Evolutionary conservation across 2,113 vertebrate species (phyloP).

Genomic region (Tauraco erythrolophus): DNA sequence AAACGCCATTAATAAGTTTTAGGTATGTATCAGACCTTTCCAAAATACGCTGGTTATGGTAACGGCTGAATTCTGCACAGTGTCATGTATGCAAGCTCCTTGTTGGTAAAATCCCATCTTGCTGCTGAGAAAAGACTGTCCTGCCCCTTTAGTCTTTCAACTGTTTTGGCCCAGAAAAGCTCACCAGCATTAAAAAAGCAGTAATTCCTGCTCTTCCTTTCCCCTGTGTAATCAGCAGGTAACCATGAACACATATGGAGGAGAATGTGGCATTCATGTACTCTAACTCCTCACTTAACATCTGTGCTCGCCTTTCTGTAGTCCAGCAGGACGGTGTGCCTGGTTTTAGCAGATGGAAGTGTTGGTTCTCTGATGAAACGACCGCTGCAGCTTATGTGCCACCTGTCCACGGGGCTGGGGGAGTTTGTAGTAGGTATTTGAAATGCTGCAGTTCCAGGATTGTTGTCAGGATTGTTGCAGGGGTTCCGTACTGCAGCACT

Average conservation of each 20-base stretch:
- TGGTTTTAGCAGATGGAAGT: not conserved
- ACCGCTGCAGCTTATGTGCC: accelerated
- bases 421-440: not conserved
- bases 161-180: not conserved
- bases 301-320: not conserved
- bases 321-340: not conserved
- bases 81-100: accelerated
- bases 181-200: accelerated
- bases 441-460: not conserved
- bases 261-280: accelerated
- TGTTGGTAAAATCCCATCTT: not conserved
- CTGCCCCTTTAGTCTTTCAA: not conserved
- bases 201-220: not conserved
- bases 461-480: not conserved
- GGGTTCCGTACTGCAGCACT: not conserved
- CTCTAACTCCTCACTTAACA: not conserved
- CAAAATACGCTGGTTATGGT: accelerated
- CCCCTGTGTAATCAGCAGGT: not conserved
- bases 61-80: not conserved
- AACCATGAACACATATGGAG: accelerated
- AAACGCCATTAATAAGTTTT: not conserved
- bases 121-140: not conserved
- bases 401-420: accelerated
- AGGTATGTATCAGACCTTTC: not conserved
- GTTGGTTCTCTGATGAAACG: too few species aligned